These are phyloP conservation scores for Gavia stellata DNA, from an alignment of 2,113 vertebrate genomes.

Conservation along the genomic window DNA sequence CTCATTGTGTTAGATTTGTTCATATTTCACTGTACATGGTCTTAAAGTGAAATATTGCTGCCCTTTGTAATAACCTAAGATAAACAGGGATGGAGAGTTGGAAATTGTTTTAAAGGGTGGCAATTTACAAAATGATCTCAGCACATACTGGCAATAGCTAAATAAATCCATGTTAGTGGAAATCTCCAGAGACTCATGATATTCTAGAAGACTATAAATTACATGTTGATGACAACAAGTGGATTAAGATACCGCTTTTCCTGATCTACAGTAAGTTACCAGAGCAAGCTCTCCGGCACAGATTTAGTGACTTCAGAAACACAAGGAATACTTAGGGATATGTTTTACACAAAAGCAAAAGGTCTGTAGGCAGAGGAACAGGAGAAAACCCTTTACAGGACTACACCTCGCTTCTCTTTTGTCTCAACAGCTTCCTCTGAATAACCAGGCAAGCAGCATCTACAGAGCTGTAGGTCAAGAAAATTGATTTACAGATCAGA, in stretches of 20 bases:
- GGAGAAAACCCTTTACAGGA: neutral
- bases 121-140: constrained; percentile 16
- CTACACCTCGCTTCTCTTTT: neutral
- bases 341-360: neutral
- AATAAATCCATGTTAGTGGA: constrained; percentile 2
- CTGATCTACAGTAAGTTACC: neutral
- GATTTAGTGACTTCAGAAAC: neutral
- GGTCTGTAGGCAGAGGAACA: neutral
- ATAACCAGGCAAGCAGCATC: neutral
- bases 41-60: neutral
- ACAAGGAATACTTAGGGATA: neutral
- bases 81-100: neutral
- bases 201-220: neutral
- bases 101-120: constrained; percentile 1
- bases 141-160: neutral
- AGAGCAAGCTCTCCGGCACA: neutral
- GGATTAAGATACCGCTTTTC: neutral
- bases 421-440: neutral
- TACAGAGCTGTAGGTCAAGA: neutral
- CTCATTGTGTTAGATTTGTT: neutral
- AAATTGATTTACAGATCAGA: neutral
- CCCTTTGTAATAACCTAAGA: neutral
- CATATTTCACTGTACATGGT: neutral
- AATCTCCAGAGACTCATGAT: neutral
- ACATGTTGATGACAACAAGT: neutral